phyloP scores from a whole-genome alignment of 2,797 vertebrate species.

The Scyliorhinus canicula region DNA sequence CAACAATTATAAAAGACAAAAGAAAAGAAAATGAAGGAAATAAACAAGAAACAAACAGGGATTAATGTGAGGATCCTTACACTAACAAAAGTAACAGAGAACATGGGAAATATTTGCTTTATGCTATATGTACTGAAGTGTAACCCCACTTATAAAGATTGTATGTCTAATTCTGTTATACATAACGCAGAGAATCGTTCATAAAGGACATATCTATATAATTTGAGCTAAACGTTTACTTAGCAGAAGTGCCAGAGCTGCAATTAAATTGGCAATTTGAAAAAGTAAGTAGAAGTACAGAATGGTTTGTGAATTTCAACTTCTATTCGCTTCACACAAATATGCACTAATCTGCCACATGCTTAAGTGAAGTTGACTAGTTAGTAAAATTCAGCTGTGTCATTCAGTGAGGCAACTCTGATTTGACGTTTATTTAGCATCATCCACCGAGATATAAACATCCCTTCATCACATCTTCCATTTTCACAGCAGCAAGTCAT shows the following conservation, averaged over 20 bases:
- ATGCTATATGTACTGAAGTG: neutral
- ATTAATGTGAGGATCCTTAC: too few species aligned
- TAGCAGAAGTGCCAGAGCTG: neutral
- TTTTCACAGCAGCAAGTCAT: neutral
- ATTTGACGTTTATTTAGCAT: neutral
- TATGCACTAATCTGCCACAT: neutral
- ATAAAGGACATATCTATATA: neutral
- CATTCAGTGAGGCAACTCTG: neutral
- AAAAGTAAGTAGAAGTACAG: neutral
- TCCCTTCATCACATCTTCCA: slow-evolving; percentile 9
- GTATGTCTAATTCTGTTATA: neutral
- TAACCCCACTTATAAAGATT: neutral
- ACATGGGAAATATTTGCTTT: neutral
- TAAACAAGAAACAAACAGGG: too few species aligned
- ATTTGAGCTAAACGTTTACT: neutral
- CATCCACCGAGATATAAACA: neutral
- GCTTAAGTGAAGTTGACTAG: neutral
- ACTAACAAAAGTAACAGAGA: neutral
- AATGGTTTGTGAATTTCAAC: neutral
- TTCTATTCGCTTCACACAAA: neutral
- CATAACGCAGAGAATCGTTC: neutral
- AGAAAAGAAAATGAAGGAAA: too few species aligned
- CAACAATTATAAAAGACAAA: too few species aligned
- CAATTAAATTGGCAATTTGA: neutral
- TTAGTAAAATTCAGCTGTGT: neutral